Conservation (phyloP, 2,797 vertebrate species). For the Zalophus californianus region DNA sequence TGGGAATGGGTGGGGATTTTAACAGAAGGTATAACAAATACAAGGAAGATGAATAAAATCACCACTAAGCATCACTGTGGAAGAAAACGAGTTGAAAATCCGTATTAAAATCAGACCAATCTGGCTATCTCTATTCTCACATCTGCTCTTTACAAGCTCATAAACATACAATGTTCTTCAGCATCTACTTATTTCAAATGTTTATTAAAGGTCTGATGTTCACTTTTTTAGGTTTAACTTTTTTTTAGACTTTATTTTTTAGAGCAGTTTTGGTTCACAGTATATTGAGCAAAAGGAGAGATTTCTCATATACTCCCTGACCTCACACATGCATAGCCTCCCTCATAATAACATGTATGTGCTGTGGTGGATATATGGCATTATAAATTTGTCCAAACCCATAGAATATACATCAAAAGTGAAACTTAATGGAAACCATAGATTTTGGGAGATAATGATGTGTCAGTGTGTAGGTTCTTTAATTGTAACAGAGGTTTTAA, state of each 20-base stretch:
- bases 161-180: background rate
- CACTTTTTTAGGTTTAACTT: background rate
- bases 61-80: background rate
- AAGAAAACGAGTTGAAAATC: background rate
- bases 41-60: background rate
- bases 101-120: background rate
- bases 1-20: background rate
- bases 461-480: background rate
- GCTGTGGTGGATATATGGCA: background rate
- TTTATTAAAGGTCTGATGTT: background rate
- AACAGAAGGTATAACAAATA: background rate
- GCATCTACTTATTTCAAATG: background rate
- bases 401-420: background rate
- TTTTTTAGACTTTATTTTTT: background rate
- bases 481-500: background rate
- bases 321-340: background rate
- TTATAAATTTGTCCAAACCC: background rate
- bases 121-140: background rate
- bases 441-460: background rate
- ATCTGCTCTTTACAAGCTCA: background rate
- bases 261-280: background rate
- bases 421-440: background rate
- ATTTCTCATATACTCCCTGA: background rate
- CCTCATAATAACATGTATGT: background rate
- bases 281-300: background rate